A percentile compares a stretch with the other conserved stretches of the same genome.
These are phyloP conservation scores for Cremastobaeus sp. DNA, from an alignment of 2,888 invertebrate genomes.

Conservation along the genomic window DNA sequence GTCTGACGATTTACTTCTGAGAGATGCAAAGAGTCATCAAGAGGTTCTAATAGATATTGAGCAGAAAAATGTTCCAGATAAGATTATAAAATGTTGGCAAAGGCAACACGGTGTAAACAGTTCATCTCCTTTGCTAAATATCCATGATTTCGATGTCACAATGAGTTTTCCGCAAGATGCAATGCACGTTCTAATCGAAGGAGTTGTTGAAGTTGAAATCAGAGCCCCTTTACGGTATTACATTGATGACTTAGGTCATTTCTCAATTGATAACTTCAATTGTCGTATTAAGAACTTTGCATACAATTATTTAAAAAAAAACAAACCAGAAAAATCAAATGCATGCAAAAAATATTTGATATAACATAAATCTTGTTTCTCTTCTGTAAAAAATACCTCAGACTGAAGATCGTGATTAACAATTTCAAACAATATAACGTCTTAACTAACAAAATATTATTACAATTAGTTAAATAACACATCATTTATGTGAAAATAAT, in stretches of 20 bases:
- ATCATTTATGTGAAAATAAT: too few species aligned
- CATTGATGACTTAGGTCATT: conserved; percentile 48
- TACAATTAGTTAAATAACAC: too few species aligned
- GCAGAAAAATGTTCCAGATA: background rate
- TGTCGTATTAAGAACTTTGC: conserved; percentile 52
- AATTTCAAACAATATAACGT: too few species aligned
- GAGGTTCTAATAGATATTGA: conserved; percentile 1
- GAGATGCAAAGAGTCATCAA: conserved; percentile 21
- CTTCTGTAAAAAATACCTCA: too few species aligned
- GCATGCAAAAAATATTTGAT: too few species aligned
- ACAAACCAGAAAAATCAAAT: too few species aligned
- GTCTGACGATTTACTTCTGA: conserved; percentile 13
- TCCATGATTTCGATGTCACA: conserved; percentile 14
- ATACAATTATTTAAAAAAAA: conserved; percentile 58
- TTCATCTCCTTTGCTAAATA: conserved; percentile 6
- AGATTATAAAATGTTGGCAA: conserved; percentile 35
- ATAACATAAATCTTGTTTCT: too few species aligned
- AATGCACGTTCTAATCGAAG: conserved; percentile 62
- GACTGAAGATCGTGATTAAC: too few species aligned
- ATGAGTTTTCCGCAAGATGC: conserved; percentile 41
- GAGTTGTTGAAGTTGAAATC: conserved; percentile 32
- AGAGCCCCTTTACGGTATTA: conserved; percentile 52
- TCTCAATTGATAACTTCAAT: conserved; percentile 60
- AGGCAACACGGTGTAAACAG: conserved; percentile 35
- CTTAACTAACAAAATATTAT: too few species aligned